Percentiles rank a stretch among this genome's conserved stretches.
Conservation (phyloP, 2,113 vertebrate species). For the Hystrix cristata region DNA sequence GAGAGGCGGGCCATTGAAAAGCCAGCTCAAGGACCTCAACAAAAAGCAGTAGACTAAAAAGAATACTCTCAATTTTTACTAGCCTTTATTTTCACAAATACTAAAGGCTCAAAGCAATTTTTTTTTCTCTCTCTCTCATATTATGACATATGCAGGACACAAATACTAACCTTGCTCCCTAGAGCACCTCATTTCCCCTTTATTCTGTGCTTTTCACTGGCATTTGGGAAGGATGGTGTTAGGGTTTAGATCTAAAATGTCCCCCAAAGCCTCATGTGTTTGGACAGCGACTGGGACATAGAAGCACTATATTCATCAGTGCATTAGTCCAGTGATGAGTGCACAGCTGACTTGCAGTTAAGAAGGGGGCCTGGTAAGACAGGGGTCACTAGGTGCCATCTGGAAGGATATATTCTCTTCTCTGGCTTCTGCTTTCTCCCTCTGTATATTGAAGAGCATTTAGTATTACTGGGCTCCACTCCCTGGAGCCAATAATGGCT, state of each 20-base stretch:
- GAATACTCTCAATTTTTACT: not conserved
- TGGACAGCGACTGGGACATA: not conserved
- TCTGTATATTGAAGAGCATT: not conserved
- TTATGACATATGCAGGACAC: not conserved
- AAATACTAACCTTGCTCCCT: not conserved
- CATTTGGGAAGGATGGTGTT: not conserved
- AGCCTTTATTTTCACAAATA: slow-evolving; percentile 40
- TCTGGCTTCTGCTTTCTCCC: not conserved
- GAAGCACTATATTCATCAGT: not conserved
- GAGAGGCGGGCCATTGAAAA: not conserved
- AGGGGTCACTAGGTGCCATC: not conserved
- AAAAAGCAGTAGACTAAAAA: not conserved
- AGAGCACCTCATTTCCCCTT: not conserved
- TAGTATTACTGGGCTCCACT: not conserved
- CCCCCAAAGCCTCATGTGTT: not conserved
- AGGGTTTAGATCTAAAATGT: not conserved
- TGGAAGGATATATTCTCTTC: not conserved
- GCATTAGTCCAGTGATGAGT: not conserved
- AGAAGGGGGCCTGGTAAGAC: not conserved
- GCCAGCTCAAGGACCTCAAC: not conserved
- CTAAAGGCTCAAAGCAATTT: not conserved
- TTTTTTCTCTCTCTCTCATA: not conserved
- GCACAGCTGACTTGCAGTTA: not conserved
- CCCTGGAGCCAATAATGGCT: not conserved
- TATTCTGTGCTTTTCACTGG: not conserved